A percentile compares a stretch with the other conserved stretches of the same genome.
Conservation (phyloP, 2,797 vertebrate species). For the Myoxocephalus aenaeus region DNA sequence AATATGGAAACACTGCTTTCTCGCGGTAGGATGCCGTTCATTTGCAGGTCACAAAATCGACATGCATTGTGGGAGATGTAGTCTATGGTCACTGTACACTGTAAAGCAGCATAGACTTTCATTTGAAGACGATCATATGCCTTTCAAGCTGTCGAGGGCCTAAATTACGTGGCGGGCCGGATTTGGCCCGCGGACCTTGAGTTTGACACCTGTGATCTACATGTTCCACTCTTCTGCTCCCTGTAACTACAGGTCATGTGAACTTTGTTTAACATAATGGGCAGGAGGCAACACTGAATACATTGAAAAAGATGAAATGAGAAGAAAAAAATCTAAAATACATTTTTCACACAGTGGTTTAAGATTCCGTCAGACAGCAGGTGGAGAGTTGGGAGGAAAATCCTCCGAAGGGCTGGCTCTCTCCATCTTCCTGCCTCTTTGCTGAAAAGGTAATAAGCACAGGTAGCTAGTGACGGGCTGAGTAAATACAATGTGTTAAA, state of each 20-base stretch:
- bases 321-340: constrained; percentile 31
- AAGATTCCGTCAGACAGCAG: constrained; percentile 54
- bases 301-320: constrained; percentile 44
- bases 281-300: constrained; percentile 25
- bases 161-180: no score
- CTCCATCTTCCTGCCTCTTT: constrained; percentile 33
- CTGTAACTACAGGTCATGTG: constrained; percentile 33
- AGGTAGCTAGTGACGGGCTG: constrained; percentile 50
- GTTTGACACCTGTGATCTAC: neutral
- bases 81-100: no score
- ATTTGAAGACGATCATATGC: no score
- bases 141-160: no score
- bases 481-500: constrained; percentile 63
- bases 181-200: no score
- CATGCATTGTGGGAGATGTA: no score
- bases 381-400: constrained; percentile 31
- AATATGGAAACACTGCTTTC: no score
- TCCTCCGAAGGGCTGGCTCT: constrained; percentile 37
- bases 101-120: no score
- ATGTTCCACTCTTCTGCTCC: neutral
- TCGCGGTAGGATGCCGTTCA: no score
- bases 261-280: constrained; percentile 36
- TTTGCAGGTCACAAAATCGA: no score
- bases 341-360: constrained; percentile 43
- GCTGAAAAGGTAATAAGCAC: constrained; percentile 62